Conservation (phyloP, 2,888 invertebrate species). For the Pristionchus exspectatus region DNA sequence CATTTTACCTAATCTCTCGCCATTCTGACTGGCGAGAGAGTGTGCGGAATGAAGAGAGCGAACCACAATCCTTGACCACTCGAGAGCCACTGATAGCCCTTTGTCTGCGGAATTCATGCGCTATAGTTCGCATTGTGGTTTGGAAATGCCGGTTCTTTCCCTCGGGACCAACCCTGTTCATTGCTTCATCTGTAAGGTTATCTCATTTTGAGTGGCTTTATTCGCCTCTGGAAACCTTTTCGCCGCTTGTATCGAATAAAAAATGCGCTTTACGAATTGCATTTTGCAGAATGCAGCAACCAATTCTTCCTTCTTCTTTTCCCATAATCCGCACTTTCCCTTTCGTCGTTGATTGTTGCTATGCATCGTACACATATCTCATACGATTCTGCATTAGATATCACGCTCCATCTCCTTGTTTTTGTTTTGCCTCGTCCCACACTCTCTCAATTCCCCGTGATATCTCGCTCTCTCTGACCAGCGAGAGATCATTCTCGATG, state of each 20-base stretch:
- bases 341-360: neutral
- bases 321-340: neutral
- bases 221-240: no score
- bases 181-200: no score
- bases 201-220: no score
- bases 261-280: no score
- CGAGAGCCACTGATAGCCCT: slow-evolving; percentile 22
- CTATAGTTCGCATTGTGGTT: neutral
- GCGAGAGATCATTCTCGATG: neutral
- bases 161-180: no score
- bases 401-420: neutral
- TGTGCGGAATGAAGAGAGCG: neutral
- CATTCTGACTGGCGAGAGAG: neutral
- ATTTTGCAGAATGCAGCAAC: no score
- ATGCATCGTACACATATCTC: neutral
- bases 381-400: neutral
- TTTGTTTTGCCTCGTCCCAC: neutral
- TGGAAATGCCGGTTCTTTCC: neutral
- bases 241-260: no score
- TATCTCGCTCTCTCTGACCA: neutral
- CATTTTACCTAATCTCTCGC: neutral
- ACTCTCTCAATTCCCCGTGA: neutral
- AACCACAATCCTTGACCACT: neutral
- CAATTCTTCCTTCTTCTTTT: no score
- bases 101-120: neutral